phyloP scores from a whole-genome alignment of 2,797 vertebrate species.

The Smutsia gigantea region DNA sequence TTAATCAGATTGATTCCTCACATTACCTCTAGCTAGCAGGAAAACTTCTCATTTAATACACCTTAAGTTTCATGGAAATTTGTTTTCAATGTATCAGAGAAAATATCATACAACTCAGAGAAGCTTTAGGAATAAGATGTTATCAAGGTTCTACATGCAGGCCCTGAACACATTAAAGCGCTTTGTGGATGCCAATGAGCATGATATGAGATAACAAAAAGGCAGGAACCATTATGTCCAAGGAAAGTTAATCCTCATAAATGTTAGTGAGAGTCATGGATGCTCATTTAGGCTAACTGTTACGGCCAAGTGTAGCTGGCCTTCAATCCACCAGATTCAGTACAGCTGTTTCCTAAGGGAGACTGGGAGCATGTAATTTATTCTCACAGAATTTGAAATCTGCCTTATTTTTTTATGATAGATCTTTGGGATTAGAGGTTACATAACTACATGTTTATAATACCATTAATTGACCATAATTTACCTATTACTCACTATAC shows the following conservation, averaged over 20 bases:
- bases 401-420: conserved; percentile 57
- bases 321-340: conserved; percentile 28
- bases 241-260: conserved; percentile 35
- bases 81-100: background rate
- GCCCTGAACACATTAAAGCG: background rate
- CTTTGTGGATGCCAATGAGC: background rate
- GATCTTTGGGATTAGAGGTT: conserved; percentile 54
- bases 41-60: conserved; percentile 12
- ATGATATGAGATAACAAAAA: background rate
- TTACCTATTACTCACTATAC: conserved; percentile 59
- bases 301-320: conserved; percentile 35
- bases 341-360: conserved; percentile 51
- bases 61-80: background rate
- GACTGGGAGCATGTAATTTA: conserved; percentile 32
- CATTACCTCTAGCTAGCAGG: background rate
- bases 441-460: conserved; percentile 59
- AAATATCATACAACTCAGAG: background rate
- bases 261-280: background rate
- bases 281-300: conserved; percentile 55
- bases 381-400: conserved; percentile 57
- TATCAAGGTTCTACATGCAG: background rate
- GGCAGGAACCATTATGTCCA: background rate
- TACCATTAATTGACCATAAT: conserved; percentile 61
- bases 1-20: background rate
- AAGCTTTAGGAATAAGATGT: background rate